Evolutionary conservation across 2,797 vertebrate genomes (phyloP), one percentile per base, ranked within the genome.

Genomic region (Gallinago solitaria): DNA sequence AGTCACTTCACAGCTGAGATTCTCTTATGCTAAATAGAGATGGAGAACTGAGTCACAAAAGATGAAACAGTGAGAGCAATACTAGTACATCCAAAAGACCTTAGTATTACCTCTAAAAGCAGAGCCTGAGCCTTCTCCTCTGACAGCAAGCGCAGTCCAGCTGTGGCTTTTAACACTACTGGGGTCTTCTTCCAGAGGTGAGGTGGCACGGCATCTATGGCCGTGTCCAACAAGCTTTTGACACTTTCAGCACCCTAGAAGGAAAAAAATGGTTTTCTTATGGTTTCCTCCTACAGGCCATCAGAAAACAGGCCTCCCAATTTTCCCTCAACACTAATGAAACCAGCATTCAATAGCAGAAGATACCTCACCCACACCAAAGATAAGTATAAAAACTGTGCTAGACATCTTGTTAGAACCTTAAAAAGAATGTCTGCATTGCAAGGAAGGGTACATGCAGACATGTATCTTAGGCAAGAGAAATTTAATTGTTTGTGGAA

Each of bases 101-200:
- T 73, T 19, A 24, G 37, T 28, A n/a, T 90, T 90, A 99, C 99
- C 99, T 99, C 98, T 47, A 98, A 96, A 85, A 99, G 98, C 94
- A 99, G 98, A 97, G 98, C 98, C 18, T 97, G 98, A 85, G 99
- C 99, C 96, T 99, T 99, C 76, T 99, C 98, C 67, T 98, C 98
- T 2, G 99, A 98, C 78, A 99, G 97, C 90, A 99, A 96, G 39
- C 99, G 98, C 64, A 99, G 98, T 77, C 99, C 99, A 10, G 99
- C 99, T 0, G 99, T 99, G 89, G 99, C 99, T 98, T 99, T 99
- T 95, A 99, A 97, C 88, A 99, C 98, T 93, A 99, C 99, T 0
- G 99, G 99, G 16, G 99, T 99, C 96, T 97, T 98, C 85, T 90
- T 98, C 99, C 99, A 99, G 28, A 99, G 98, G 7, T 98, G 98